phyloP scores from a whole-genome alignment of 2,888 invertebrate genomes.

The Idaea aversata region DNA sequence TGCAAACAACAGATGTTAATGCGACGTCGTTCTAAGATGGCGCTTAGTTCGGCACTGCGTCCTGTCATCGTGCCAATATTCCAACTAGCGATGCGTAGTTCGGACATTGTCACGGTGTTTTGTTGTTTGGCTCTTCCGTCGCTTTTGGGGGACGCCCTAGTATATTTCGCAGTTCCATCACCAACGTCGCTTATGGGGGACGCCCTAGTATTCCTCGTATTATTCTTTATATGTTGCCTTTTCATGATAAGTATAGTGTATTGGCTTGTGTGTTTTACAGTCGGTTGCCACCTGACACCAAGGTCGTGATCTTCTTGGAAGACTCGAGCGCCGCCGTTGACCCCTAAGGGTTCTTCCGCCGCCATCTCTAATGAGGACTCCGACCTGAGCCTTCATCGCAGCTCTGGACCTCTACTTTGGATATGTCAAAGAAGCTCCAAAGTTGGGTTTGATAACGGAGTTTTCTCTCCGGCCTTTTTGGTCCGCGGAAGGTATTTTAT shows the following conservation, averaged over 20 bases:
- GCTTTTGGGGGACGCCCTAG: slow-evolving; percentile 13
- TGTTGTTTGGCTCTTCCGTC: neutral
- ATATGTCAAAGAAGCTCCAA: too few relatives aligned
- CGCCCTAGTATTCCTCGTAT: slow-evolving; percentile 11
- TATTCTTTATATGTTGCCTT: slow-evolving; percentile 1
- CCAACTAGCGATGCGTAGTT: slow-evolving; percentile 21
- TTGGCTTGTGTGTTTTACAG: slow-evolving; percentile 15
- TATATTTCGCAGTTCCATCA: too few relatives aligned
- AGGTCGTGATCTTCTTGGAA: slow-evolving; percentile 8
- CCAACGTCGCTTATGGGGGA: slow-evolving; percentile 13
- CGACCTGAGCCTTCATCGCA: too few relatives aligned
- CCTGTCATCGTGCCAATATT: slow-evolving; percentile 26
- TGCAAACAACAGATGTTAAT: slow-evolving; percentile 24
- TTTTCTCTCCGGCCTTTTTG: too few relatives aligned
- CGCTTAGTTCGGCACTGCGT: slow-evolving; percentile 20
- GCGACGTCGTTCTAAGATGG: slow-evolving; percentile 16
- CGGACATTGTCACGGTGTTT: slow-evolving; percentile 2
- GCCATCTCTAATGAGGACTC: too few relatives aligned
- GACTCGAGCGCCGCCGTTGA: slow-evolving; percentile 21
- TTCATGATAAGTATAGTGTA: slow-evolving; percentile 4
- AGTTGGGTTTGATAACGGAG: too few relatives aligned
- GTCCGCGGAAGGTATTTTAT: too few relatives aligned
- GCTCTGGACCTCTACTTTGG: too few relatives aligned
- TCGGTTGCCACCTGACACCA: slow-evolving; percentile 21
- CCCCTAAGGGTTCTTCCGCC: slow-evolving; percentile 20